These are phyloP conservation scores for Mus pahari DNA, from an alignment of 2,113 vertebrate species.

Conservation along the genomic window DNA sequence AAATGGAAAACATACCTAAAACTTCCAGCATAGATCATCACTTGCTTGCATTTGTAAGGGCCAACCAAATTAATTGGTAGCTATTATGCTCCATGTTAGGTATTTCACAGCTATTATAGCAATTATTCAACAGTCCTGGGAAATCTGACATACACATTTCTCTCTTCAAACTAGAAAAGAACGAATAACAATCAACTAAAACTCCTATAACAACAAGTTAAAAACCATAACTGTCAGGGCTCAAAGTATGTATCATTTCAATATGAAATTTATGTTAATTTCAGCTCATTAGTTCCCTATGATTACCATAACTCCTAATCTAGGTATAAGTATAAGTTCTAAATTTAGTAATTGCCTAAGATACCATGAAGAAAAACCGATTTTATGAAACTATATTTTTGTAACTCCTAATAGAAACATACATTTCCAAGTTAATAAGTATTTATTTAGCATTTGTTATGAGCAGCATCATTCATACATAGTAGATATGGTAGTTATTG, in stretches of 20 bases:
- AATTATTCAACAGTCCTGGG: neutral
- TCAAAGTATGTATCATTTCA: constrained; percentile 11
- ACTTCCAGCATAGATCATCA: neutral
- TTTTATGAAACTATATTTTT: neutral
- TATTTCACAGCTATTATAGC: neutral
- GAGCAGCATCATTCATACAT: neutral
- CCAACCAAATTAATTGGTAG: neutral
- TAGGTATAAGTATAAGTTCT: neutral
- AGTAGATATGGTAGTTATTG: neutral
- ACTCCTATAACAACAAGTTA: neutral
- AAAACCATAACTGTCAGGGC: neutral
- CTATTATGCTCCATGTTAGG: neutral
- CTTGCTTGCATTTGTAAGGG: neutral
- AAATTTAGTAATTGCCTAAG: constrained; percentile 34
- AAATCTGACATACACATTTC: neutral
- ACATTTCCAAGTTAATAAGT: neutral
- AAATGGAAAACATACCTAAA: neutral
- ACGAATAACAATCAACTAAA: neutral
- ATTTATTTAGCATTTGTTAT: constrained; percentile 8
- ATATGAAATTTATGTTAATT: neutral
- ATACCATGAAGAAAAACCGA: neutral
- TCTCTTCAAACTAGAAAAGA: neutral
- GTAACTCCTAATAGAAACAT: neutral
- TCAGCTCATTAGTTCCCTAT: neutral
- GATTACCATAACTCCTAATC: neutral